Evolutionary conservation across 2,113 vertebrate species (phyloP), one percentile per base, ranked within the genome.

Genomic region (Manacus vitellinus): DNA sequence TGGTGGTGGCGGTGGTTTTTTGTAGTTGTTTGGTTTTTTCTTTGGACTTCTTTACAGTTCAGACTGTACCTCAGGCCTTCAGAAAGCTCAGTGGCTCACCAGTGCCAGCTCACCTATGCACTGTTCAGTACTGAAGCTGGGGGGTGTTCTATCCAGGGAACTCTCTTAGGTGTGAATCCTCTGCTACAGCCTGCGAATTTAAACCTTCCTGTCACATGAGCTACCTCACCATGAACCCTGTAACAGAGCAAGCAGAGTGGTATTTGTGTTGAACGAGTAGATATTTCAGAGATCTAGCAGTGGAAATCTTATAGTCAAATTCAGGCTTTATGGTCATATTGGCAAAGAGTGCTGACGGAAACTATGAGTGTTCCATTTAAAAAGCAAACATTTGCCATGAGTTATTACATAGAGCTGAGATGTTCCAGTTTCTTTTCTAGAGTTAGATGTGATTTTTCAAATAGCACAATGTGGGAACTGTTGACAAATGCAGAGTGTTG

Each of bases 371-470:
- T 59, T 93, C 77, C 65, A 72, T 87, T 89, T 87, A 65, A 85
- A 94, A 95, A 89, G 22, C 56, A 91, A 91, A 75, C 33, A 46
- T 79, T 91, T 94, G 31, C 46, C 31, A 49, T 72, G 54, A 85
- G 4, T 75, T 93, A 70, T 73, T 85, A 82, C 35, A 52, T 7
- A 65, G 65, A 58, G 3, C 51, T 41, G 59, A 8, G 5, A 81
- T 67, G 27, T 84, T 95, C 59, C 61, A 55, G 13, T 76, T 95
- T 70, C 70, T 91, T 91, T 73, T 75, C 17, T 56, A 20, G 15
- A 66, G 58, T 79, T 82, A 79, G 39, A 87, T 55, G 49, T 78
- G 49, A 65, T 91, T 91, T 94, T 95, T 92, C 84, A 94, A 85
- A 41, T 22, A 89, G 62, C 13, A 24, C 52, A 62, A 25, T 63